Evolutionary conservation across 1,140 invertebrate species (phyloP).

Genomic region (Eciton burchellii): DNA sequence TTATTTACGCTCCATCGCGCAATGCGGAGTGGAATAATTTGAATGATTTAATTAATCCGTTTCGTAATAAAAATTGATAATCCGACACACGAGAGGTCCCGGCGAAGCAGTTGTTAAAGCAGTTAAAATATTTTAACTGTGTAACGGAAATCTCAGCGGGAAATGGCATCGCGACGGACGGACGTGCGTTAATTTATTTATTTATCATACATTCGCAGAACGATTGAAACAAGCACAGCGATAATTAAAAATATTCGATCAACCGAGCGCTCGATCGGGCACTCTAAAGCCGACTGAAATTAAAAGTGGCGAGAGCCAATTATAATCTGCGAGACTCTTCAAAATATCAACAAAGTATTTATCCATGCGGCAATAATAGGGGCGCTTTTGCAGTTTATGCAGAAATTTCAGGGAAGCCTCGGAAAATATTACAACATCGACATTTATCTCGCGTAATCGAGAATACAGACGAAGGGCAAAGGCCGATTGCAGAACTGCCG

Average conservation of each 20-base stretch:
- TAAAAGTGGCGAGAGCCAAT: conserved; percentile 42
- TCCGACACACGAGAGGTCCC: not conserved
- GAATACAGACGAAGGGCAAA: not conserved
- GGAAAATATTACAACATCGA: too few species aligned
- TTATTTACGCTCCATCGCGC: not conserved
- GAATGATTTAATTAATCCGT: not conserved
- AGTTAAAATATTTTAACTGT: conserved; percentile 1
- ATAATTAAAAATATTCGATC: conserved; percentile 83
- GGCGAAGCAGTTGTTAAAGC: conserved; percentile 53
- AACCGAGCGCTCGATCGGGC: conserved; percentile 59
- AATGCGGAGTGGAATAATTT: not conserved
- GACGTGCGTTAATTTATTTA: conserved; percentile 66
- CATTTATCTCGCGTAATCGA: too few species aligned
- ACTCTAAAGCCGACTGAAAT: not conserved
- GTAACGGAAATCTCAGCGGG: conserved; percentile 13
- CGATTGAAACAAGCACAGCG: conserved; percentile 38
- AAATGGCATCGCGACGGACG: conserved; percentile 25
- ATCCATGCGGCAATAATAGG: not conserved
- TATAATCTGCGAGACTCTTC: conserved; percentile 25
- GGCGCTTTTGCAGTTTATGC: not conserved
- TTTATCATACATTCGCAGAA: conserved; percentile 58
- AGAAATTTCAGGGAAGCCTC: not conserved
- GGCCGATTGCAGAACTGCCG: not conserved
- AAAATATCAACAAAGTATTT: conserved; percentile 28
- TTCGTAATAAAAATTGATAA: conserved; percentile 50